These are phyloP conservation scores for Asarcornis scutulata DNA, from an alignment of 2,113 vertebrate species.

Conservation along the genomic window DNA sequence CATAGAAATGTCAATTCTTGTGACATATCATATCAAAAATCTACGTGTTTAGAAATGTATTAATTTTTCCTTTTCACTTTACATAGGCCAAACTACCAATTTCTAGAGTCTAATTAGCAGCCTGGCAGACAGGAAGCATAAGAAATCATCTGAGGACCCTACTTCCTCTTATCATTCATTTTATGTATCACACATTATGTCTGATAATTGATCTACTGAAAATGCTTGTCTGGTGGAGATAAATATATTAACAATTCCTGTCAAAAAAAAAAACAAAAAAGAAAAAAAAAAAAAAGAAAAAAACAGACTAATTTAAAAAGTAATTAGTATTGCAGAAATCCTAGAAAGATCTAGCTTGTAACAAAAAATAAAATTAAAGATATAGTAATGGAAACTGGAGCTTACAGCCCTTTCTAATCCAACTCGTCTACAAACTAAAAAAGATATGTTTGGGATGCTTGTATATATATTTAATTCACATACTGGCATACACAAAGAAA, in stretches of 20 bases:
- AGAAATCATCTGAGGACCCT: background rate
- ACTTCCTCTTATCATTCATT: background rate
- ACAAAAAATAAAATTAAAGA: background rate
- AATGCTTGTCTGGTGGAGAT: background rate
- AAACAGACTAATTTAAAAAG: background rate
- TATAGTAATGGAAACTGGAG: background rate
- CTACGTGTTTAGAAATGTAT: background rate
- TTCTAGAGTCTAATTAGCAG: background rate
- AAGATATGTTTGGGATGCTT: background rate
- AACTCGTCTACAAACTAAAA: background rate
- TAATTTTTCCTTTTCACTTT: background rate
- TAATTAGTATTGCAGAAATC: background rate
- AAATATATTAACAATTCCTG: background rate
- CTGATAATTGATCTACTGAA: background rate
- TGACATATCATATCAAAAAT: background rate
- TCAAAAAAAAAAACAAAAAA: background rate
- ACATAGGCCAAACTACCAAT: background rate
- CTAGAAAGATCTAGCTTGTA: background rate
- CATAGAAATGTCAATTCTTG: background rate
- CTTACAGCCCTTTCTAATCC: background rate
- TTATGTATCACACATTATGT: background rate
- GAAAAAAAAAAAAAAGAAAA: background rate
- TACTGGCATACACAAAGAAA: accelerated
- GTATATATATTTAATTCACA: background rate
- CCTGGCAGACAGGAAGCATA: background rate